These are phyloP conservation scores for Tapirus indicus DNA, from an alignment of 2,797 vertebrate species.

Conservation along the genomic window DNA sequence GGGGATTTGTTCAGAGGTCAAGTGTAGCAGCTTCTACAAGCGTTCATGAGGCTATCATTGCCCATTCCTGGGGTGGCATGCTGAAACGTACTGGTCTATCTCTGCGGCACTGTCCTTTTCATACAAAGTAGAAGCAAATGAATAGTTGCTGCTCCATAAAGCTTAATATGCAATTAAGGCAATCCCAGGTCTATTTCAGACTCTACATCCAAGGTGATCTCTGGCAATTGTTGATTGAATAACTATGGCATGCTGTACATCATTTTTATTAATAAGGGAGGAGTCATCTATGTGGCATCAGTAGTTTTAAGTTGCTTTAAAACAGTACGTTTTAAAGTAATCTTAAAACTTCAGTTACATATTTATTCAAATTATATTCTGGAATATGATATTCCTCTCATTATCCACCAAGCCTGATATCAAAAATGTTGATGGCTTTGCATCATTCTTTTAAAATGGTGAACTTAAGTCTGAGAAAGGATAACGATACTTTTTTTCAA, in stretches of 20 bases:
- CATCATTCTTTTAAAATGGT: not conserved
- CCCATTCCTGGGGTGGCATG: not conserved
- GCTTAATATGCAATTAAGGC: constrained; percentile 62
- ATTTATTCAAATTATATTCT: not conserved
- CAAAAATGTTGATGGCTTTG: not conserved
- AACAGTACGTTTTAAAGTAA: constrained; percentile 36
- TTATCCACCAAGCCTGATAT: not conserved
- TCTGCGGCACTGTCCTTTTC: constrained; percentile 76
- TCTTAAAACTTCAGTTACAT: not conserved
- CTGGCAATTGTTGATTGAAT: constrained; percentile 64
- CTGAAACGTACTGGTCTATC: not conserved
- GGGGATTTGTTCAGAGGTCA: not conserved
- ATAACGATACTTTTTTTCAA: not conserved
- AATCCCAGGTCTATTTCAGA: constrained; percentile 47
- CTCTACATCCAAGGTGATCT: constrained; percentile 56
- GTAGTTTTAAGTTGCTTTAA: constrained; percentile 63
- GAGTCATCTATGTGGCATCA: not conserved
- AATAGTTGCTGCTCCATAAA: constrained; percentile 77
- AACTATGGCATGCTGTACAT: constrained; percentile 48
- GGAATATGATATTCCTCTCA: not conserved
- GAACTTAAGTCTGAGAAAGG: not conserved
- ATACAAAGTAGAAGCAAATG: constrained; percentile 73
- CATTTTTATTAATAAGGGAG: constrained; percentile 78
- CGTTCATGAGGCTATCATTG: not conserved
- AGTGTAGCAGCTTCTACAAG: not conserved